Evolutionary conservation across 2,797 vertebrate genomes (phyloP), one percentile per base, ranked within the genome.

Genomic region (Bovichtus variegatus): DNA sequence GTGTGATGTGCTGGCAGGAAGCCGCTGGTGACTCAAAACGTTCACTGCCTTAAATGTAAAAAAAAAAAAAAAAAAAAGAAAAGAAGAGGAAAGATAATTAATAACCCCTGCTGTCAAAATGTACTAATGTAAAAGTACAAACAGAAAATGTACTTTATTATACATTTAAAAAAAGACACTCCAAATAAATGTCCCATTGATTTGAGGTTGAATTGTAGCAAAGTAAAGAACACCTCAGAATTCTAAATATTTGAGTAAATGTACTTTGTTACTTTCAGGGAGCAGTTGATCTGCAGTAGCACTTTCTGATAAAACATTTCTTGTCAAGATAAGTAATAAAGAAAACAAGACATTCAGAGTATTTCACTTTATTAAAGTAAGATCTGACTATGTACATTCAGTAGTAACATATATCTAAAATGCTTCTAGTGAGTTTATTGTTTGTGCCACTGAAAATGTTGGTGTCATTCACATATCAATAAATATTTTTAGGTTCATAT

Each of bases 331-430:
- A 6, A 41, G 2, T 41, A 21, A n/a, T 5, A 2, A 47, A 61
- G 18, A 29, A 57, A 58, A 50, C 9, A 19, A 51, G 8, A 67
- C 2, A 36, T 31, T 41, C n/a, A 25, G 12, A 55, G 6, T 15
- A 8, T 23, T 3, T 23, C 21, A 23, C 23, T 76, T 76, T 70
- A 63, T 69, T 70, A 4, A 68, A 36, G 18, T 19, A 31, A 2
- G 1, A 63, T 9, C 10, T 1, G 18, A 16, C 8, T 12, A 6
- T 6, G 12, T 2, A 13, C 31, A 55, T 21, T 53, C 64, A 67
- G 54, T 7, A 34, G 5, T 43, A n/a, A n/a, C n/a, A 21, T 29
- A 4, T 34, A n/a, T 23, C 7, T 54, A 4, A 25, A 49, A 27
- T 10, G 0, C n/a, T 50, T n/a, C 5, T 9, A 18, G 9, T 12